Conservation (phyloP, 2,113 vertebrate species). For the Equus przewalskii region DNA sequence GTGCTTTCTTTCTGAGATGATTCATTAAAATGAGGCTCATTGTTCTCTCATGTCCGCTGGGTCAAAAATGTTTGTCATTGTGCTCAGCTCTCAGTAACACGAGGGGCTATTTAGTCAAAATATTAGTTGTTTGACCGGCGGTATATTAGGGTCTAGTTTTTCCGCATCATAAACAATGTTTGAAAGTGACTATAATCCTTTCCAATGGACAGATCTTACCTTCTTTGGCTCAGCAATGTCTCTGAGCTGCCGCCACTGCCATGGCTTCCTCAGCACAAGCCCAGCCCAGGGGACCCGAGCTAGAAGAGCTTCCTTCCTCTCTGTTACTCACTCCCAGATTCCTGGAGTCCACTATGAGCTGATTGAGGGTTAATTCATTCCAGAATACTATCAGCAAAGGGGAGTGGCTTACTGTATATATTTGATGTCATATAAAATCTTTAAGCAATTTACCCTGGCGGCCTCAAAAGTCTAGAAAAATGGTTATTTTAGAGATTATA, state of each 20-base stretch:
- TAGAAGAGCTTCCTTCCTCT: not conserved
- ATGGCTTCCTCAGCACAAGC: not conserved
- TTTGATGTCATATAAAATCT: not conserved
- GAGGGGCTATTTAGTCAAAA: not conserved
- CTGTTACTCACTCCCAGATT: not conserved
- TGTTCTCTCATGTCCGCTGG: not conserved
- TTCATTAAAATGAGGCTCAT: slow-evolving; percentile 17
- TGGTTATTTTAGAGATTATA: not conserved
- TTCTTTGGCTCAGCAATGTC: not conserved
- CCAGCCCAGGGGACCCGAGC: not conserved
- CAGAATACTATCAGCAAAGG: not conserved
- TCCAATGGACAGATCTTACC: not conserved
- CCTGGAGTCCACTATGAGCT: not conserved
- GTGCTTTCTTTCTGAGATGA: not conserved
- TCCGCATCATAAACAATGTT: not conserved
- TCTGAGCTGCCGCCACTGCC: not conserved
- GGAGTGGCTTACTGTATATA: not conserved
- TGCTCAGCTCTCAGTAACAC: not conserved
- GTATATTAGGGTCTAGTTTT: not conserved
- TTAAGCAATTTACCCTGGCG: not conserved
- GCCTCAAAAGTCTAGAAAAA: not conserved
- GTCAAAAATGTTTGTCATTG: slow-evolving; percentile 52
- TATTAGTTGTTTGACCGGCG: not conserved
- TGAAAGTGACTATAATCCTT: not conserved
- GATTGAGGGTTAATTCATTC: not conserved